Conservation (phyloP, 2,888 invertebrate species). For the Yponomeuta malinellus region DNA sequence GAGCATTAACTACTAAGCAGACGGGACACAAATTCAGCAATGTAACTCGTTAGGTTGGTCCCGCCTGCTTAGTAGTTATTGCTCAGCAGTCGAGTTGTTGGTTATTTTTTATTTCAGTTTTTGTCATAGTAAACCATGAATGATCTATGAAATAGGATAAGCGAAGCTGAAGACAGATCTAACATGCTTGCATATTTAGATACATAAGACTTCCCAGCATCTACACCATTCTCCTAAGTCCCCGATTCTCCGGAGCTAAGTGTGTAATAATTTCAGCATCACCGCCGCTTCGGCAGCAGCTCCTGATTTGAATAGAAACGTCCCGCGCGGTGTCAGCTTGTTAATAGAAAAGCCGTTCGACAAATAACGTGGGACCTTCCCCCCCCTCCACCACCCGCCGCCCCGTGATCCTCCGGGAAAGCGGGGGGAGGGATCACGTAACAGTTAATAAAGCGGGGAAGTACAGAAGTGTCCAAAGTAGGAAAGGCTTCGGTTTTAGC, state of each 20-base stretch:
- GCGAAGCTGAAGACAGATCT: too few relatives aligned
- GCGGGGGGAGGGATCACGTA: neutral
- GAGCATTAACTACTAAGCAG: too few relatives aligned
- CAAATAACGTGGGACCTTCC: neutral
- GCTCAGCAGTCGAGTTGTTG: too few relatives aligned
- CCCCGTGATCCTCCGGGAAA: neutral
- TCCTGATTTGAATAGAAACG: slow-evolving; percentile 3
- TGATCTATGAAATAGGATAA: too few relatives aligned
- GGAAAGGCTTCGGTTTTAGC: too few relatives aligned
- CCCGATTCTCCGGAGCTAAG: neutral
- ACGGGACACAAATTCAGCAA: too few relatives aligned
- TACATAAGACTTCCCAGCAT: too few relatives aligned
- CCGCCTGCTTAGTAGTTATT: too few relatives aligned
- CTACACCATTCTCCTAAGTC: neutral
- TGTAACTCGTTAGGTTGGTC: too few relatives aligned
- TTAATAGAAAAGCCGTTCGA: slow-evolving; percentile 1
- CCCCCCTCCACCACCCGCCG: neutral
- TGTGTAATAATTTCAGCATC: neutral
- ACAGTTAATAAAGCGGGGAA: neutral
- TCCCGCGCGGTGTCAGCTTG: neutral
- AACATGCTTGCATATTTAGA: too few relatives aligned
- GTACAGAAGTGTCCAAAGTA: neutral
- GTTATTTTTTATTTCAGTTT: too few relatives aligned
- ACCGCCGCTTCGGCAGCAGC: neutral
- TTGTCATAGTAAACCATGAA: too few relatives aligned